Evolutionary conservation across 2,888 invertebrate genomes (phyloP).

Genomic region (Dasypogon diadema): DNA sequence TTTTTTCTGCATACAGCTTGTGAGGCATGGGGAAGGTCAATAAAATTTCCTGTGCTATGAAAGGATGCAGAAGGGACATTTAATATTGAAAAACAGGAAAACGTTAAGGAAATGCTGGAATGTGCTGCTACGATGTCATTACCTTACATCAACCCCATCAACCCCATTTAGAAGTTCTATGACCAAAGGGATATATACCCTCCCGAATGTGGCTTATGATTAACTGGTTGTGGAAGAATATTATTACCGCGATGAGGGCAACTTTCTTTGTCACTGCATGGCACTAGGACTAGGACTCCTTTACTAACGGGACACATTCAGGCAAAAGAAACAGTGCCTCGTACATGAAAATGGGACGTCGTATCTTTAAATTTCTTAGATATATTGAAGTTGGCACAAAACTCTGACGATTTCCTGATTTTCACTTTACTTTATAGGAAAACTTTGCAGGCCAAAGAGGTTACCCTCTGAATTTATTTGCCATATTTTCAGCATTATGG

Average conservation of each 20-base stretch:
- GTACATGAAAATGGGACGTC: conserved; percentile 25
- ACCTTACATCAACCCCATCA: not conserved
- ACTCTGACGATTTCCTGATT: conserved; percentile 15
- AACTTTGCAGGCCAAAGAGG: not conserved
- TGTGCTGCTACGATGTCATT: not conserved
- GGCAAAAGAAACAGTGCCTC: not conserved
- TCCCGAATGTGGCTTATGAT: conserved; percentile 1
- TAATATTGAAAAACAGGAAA: conserved; percentile 33
- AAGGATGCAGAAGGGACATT: conserved; percentile 39
- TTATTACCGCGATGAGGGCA: conserved; percentile 25
- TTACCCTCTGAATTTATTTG: conserved; percentile 14
- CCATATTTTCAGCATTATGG: not conserved
- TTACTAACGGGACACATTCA: not conserved
- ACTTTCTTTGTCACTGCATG: conserved; percentile 42
- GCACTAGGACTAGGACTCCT: not conserved
- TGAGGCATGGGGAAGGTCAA: conserved; percentile 40
- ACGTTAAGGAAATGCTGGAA: conserved; percentile 9
- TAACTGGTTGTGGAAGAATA: conserved; percentile 32
- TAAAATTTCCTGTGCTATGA: conserved; percentile 30
- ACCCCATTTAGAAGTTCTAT: conserved; percentile 2
- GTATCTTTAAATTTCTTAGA: conserved; percentile 25
- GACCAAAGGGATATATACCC: not conserved
- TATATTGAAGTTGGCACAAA: conserved; percentile 18
- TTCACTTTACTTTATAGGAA: conserved; percentile 5
- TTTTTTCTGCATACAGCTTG: conserved; percentile 27